Percentiles rank a stretch among this genome's conserved stretches.
Conservation (phyloP, 1,140 invertebrate species). For the Calliopsis andreniformis region DNA sequence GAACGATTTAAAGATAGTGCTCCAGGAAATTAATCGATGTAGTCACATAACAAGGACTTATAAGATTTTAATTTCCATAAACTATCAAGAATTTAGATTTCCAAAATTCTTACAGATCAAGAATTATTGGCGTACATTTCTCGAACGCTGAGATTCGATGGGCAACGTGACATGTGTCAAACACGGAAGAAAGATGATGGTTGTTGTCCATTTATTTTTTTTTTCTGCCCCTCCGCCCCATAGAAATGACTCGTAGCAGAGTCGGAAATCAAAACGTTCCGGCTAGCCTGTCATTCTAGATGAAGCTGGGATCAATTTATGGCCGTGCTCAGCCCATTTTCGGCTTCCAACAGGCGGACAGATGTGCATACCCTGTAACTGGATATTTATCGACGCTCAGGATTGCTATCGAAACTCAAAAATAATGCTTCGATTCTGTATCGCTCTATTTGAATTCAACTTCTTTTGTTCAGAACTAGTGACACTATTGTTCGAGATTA, state of each 20-base stretch:
- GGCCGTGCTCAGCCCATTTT: slow-evolving; percentile 11
- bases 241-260: slow-evolving; percentile 3
- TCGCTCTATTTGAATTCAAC: too few species aligned
- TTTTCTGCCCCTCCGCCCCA: too few species aligned
- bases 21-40: too few species aligned
- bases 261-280: slow-evolving; percentile 26
- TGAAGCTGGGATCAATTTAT: slow-evolving; percentile 28
- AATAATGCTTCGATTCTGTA: too few species aligned
- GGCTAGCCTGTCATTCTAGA: not conserved
- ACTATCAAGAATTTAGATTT: slow-evolving; percentile 17
- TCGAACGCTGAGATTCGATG: slow-evolving; percentile 25
- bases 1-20: too few species aligned
- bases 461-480: too few species aligned
- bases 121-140: slow-evolving; percentile 50
- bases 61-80: too few species aligned
- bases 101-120: slow-evolving; percentile 12
- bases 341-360: not conserved
- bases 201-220: slow-evolving; percentile 19
- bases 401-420: too few species aligned
- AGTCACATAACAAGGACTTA: too few species aligned
- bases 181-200: slow-evolving; percentile 33
- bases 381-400: too few species aligned
- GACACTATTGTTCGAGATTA: too few species aligned
- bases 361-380: not conserved
- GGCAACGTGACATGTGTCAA: slow-evolving; percentile 34